Conservation (phyloP, 1,140 invertebrate genomes). For the Araneus ventricosus region DNA sequence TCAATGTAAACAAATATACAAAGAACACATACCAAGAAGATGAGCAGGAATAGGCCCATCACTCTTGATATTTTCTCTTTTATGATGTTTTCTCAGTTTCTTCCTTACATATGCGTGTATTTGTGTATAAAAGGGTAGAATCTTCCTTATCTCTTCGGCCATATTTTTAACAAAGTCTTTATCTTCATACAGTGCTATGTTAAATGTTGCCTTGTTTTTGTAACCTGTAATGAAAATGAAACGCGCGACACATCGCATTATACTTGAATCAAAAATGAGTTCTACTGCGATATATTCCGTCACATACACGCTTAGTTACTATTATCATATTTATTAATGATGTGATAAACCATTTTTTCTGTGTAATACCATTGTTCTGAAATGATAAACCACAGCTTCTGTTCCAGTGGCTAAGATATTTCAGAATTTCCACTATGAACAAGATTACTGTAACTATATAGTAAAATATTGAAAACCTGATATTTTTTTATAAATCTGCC, state of each 20-base stretch:
- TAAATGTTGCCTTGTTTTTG: not conserved
- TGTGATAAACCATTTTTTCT: not conserved
- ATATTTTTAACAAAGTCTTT: not conserved
- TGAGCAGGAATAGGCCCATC: conserved; percentile 94
- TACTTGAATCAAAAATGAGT: not conserved
- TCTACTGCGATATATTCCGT: not conserved
- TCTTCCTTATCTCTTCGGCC: conserved; percentile 80
- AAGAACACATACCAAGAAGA: conserved; percentile 82
- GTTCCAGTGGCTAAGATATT: not conserved
- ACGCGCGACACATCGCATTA: not conserved
- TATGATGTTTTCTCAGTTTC: conserved; percentile 86
- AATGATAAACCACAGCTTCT: too few species aligned
- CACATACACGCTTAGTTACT: not conserved
- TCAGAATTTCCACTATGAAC: not conserved
- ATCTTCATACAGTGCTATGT: not conserved
- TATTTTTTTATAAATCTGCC: too few species aligned
- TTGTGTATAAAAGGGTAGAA: conserved; percentile 91
- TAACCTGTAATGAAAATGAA: not conserved
- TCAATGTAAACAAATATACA: not conserved
- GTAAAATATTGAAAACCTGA: too few species aligned
- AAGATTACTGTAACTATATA: too few species aligned
- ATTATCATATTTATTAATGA: not conserved
- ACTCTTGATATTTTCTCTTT: conserved; percentile 77
- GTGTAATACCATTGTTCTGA: not conserved
- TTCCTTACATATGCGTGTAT: conserved; percentile 93